phyloP scores from a whole-genome alignment of 2,113 vertebrate genomes.

The Aegithalos caudatus region DNA sequence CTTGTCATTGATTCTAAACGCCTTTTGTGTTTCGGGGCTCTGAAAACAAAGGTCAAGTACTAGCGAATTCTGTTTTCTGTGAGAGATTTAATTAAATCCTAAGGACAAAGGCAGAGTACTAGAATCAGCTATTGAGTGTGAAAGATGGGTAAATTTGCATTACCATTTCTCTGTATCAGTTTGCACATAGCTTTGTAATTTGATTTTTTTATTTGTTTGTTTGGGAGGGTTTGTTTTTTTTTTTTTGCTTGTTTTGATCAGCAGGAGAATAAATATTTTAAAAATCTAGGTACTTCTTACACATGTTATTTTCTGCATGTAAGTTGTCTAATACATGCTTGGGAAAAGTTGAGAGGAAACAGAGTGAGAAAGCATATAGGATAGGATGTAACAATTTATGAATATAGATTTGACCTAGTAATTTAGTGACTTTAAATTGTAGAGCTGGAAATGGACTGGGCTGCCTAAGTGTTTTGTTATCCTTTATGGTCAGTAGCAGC shows the following conservation, averaged over 20 bases:
- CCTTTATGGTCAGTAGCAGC: background rate
- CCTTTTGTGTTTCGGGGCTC: conserved; percentile 43
- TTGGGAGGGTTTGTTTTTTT: no score
- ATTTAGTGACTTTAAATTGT: background rate
- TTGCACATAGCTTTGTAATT: background rate
- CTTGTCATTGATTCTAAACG: conserved; percentile 61
- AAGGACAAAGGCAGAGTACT: conserved; percentile 59
- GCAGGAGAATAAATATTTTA: background rate
- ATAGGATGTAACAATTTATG: background rate
- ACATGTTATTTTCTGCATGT: background rate
- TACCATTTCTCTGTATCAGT: background rate
- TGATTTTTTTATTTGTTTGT: background rate
- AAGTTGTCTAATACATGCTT: background rate
- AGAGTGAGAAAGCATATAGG: background rate
- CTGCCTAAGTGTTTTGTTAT: background rate
- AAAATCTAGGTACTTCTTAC: background rate
- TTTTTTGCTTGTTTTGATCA: background rate
- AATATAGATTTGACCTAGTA: background rate
- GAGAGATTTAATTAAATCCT: conserved; percentile 57
- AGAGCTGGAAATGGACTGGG: background rate
- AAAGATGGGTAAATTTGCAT: conserved; percentile 2
- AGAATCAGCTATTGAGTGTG: conserved; percentile 9
- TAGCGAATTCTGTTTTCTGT: conserved; percentile 60
- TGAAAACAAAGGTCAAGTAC: conserved; percentile 61
- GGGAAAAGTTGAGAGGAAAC: background rate